Evolutionary conservation across 2,797 vertebrate genomes (phyloP), one percentile per base, ranked within the genome.

Genomic region (Gobionotothen gibberifrons): DNA sequence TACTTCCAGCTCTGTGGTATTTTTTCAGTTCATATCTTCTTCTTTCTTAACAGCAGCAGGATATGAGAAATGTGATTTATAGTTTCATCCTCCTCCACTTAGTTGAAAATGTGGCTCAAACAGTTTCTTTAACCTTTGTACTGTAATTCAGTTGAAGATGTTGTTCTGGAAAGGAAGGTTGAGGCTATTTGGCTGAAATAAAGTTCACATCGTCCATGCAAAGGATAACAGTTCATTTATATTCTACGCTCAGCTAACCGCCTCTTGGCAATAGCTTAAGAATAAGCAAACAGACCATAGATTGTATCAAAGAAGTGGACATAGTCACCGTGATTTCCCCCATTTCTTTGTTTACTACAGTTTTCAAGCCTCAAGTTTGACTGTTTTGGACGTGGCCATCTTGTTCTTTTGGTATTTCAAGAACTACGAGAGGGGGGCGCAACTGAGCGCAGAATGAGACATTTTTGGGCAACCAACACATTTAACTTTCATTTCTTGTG

Each of bases 51-150:
- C 65, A 70, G 63, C 74, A 43, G 74, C 78, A 85, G 75, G 74
- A 84, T 80, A 82, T 82, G 77, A 82, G 47, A 76, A 62, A 75
- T 66, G 17, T 84, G 70, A 86, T 82, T 82, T 79, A 69, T 65
- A 74, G 61, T 76, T 73, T 86, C 68, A 65, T 78, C 57, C 43
- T 62, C 36, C 52, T 46, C 55, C 19, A 0, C 72, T 48, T 46
- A 46, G 62, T 17, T 74, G 53, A 60, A 67, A 75, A 48, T 39
- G 52, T 64, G 43, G 44, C 60, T 76, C 47, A 71, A 69, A 69
- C 47, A 39, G 13, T 61, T 77, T 68, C 39, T 71, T 46, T 59
- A 58, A 29, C 40, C 49, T 21, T 1, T 12, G 21, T 39, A 17
- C 72, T 16, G 42, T 21, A 10, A 64, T 32, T 39, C 40, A 17